Conservation (phyloP, 2,113 vertebrate species). For the Macquaria ambigua region DNA sequence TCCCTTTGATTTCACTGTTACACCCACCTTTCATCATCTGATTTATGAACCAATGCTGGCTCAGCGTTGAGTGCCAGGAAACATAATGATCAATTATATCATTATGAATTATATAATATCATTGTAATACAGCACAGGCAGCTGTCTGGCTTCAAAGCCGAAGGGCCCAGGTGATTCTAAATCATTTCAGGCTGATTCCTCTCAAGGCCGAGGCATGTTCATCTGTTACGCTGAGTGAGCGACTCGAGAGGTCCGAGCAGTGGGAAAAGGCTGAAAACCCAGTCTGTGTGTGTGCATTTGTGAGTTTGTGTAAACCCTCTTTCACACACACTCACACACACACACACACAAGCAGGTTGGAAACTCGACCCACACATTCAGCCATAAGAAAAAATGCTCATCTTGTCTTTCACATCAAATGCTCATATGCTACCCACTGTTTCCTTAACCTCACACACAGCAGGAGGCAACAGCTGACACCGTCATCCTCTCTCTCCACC, state of each 20-base stretch:
- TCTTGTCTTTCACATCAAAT: slow-evolving; percentile 59
- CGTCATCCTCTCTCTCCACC: slow-evolving; percentile 47
- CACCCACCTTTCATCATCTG: slow-evolving; percentile 71
- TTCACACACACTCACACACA: slow-evolving; percentile 13
- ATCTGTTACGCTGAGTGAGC: slow-evolving; percentile 65
- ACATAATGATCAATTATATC: slow-evolving; percentile 79
- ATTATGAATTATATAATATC: slow-evolving; percentile 75
- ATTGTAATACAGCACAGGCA: slow-evolving; percentile 70
- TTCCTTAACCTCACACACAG: slow-evolving; percentile 57
- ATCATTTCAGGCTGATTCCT: slow-evolving; percentile 70
- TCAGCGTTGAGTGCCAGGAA: slow-evolving; percentile 73
- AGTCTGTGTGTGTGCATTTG: background rate
- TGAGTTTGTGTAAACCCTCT: background rate
- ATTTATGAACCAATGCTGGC: slow-evolving; percentile 69
- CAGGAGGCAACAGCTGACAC: slow-evolving; percentile 57
- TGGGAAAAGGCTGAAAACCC: slow-evolving; percentile 25
- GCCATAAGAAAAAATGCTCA: slow-evolving; percentile 24
- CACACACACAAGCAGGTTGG: slow-evolving; percentile 3
- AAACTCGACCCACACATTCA: slow-evolving; percentile 35
- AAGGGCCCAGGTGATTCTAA: slow-evolving; percentile 69
- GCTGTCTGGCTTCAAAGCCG: slow-evolving; percentile 76
- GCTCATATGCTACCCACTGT: slow-evolving; percentile 54
- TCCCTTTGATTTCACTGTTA: slow-evolving; percentile 66
- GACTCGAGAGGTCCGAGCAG: slow-evolving; percentile 10
- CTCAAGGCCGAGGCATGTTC: slow-evolving; percentile 57